Base-by-base conservation (phyloP, 2,113 vertebrate genomes). In the Aphelocoma coerulescens region DNA sequence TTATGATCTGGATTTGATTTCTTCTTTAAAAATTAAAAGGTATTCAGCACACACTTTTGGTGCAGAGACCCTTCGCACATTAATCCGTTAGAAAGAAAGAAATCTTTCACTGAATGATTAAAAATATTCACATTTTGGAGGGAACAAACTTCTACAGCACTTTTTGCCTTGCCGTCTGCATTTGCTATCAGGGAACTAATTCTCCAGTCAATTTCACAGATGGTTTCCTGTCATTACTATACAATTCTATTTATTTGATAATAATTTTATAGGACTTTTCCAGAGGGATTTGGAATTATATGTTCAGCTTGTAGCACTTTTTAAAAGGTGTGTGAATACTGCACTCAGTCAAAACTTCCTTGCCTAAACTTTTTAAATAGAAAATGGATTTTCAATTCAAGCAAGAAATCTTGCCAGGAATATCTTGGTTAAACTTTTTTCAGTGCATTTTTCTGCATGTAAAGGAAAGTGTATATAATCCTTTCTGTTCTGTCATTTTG, bases 211-310 rank as follows among this genome's bases (percentile, higher is more conserved):
- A 91, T 94, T 96, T 96, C 92, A 92, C 95, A 95, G 93, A 94
- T 92, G 92, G 83, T 92, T 96, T 94, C 92, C 88, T 93, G 96
- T 95, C 95, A 92, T 94, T 96, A 92, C 80, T 89, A 81, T 54
- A 95, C 93, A 93, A 95, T 96, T 93, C 83, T 96, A 93, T 94
- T 94, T 94, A 95, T 96, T 96, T 96, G 88, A 94, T 95, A 94
- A 96, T 93, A 96, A 95, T 97, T 97, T 94, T 94, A 78, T 91
- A 91, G 65, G 73, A 92, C 76, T 95, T 94, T 68, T 93, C 91
- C 83, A 78, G 83, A 32, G 92, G 76, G 92, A 96, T 89, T 93
- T 93, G 48, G 77, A 96, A 75, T 90, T 92, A 75, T 21, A 22
- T 27, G 37, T 96, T 81, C 81, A 93, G 74, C 85, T 96, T 65